phyloP scores from a whole-genome alignment of 2,888 invertebrate genomes.

The Rhopalosiphum nymphaeae region DNA sequence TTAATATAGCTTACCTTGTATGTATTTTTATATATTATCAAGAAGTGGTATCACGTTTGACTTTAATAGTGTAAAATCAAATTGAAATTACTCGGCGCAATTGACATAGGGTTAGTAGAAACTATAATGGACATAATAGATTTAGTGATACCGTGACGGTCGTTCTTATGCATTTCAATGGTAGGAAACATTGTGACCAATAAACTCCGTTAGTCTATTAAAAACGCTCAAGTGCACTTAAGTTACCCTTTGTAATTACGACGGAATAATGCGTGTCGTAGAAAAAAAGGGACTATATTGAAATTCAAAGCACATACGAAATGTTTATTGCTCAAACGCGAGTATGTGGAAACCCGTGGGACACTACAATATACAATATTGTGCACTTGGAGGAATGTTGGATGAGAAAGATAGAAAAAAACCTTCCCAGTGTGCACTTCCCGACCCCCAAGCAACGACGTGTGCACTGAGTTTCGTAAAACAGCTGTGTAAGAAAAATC shows the following conservation, averaged over 20 bases:
- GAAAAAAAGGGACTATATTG: slow-evolving; percentile 23
- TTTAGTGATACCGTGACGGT: neutral
- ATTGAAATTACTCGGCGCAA: neutral
- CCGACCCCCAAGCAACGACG: neutral
- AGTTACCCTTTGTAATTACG: slow-evolving; percentile 38
- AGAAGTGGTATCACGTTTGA: neutral
- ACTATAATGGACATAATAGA: neutral
- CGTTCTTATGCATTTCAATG: neutral
- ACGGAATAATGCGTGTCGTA: neutral
- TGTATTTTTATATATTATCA: neutral
- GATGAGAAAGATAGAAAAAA: slow-evolving; percentile 31
- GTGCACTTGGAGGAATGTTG: slow-evolving; percentile 27
- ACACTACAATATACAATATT: slow-evolving; percentile 35
- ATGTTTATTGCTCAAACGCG: slow-evolving; percentile 54
- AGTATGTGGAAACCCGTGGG: slow-evolving; percentile 41
- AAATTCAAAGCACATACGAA: slow-evolving; percentile 58
- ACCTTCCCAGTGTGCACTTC: neutral
- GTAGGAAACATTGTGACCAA: slow-evolving; percentile 1
- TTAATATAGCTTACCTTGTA: neutral
- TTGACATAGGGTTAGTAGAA: neutral
- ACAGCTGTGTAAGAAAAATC: slow-evolving; percentile 59
- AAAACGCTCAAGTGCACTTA: slow-evolving; percentile 50
- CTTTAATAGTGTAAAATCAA: neutral
- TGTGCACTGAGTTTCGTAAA: slow-evolving; percentile 20
- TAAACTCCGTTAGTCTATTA: slow-evolving; percentile 15